Conservation (phyloP, 92 coral and sea anemone genomes). For the Pocillopora meandrina region DNA sequence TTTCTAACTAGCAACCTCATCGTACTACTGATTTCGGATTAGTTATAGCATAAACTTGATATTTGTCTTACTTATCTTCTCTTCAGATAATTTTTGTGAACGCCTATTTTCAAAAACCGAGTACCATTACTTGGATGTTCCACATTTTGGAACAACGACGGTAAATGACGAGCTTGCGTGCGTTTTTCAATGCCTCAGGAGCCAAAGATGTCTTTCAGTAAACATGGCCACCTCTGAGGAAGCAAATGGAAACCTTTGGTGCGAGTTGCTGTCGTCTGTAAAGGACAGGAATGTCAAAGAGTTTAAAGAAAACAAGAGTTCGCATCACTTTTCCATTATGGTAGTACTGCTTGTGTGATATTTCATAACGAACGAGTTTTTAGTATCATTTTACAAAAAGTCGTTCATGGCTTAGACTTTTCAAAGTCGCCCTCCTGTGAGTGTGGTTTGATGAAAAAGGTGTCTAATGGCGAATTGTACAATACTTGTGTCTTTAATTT, state of each 20-base stretch:
- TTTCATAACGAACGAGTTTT: background rate
- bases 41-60: too few relatives aligned
- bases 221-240: background rate
- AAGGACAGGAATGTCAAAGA: background rate
- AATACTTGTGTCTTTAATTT: too few relatives aligned
- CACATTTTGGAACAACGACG: background rate
- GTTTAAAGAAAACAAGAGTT: background rate
- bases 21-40: too few relatives aligned
- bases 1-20: too few relatives aligned
- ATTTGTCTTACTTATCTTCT: too few relatives aligned
- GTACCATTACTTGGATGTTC: background rate
- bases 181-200: background rate
- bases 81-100: background rate
- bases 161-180: background rate
- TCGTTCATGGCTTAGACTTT: too few relatives aligned
- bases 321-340: background rate
- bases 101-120: background rate
- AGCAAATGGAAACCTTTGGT: background rate
- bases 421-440: too few relatives aligned
- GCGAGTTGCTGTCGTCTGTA: constrained; percentile 1
- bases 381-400: too few relatives aligned
- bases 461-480: too few relatives aligned
- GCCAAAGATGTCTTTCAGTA: background rate
- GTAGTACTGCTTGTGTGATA: background rate
- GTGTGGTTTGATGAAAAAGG: too few relatives aligned